phyloP scores from a whole-genome alignment of 2,888 invertebrate genomes.

The Trachelus iudaicus region DNA sequence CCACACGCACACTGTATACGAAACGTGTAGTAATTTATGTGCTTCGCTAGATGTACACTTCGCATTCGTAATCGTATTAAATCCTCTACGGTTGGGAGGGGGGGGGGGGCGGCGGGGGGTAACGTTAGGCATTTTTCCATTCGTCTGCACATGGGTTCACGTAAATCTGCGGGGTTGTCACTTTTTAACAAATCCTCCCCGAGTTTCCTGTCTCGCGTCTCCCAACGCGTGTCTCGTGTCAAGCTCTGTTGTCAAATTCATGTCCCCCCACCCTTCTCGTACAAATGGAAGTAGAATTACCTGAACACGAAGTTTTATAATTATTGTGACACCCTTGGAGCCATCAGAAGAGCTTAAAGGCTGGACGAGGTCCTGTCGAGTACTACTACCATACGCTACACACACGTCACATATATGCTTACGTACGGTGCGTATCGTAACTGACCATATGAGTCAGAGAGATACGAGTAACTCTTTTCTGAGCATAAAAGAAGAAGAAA shows the following conservation, averaged over 20 bases:
- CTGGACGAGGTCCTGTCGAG: conserved; percentile 33
- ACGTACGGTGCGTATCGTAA: neutral
- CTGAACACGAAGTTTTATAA: conserved; percentile 53
- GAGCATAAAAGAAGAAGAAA: neutral
- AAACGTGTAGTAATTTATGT: neutral
- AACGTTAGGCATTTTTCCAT: neutral
- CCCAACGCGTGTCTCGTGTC: neutral
- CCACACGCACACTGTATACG: neutral
- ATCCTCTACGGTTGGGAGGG: neutral
- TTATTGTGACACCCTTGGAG: conserved; percentile 52
- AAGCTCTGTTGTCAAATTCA: neutral
- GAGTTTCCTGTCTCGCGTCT: conserved; percentile 5
- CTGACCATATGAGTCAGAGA: neutral
- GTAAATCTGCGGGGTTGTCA: neutral
- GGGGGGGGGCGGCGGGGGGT: too few relatives aligned
- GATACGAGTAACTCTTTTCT: neutral
- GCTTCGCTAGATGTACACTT: neutral
- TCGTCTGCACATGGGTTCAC: neutral
- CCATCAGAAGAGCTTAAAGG: conserved; percentile 35
- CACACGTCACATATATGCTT: neutral
- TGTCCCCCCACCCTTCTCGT: conserved; percentile 7
- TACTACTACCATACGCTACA: neutral
- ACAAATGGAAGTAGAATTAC: conserved; percentile 22
- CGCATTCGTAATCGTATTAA: neutral
- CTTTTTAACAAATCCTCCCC: conserved; percentile 2